Evolutionary conservation across 1,140 invertebrate genomes (phyloP).

Genomic region (Trinorchestia longiramus): DNA sequence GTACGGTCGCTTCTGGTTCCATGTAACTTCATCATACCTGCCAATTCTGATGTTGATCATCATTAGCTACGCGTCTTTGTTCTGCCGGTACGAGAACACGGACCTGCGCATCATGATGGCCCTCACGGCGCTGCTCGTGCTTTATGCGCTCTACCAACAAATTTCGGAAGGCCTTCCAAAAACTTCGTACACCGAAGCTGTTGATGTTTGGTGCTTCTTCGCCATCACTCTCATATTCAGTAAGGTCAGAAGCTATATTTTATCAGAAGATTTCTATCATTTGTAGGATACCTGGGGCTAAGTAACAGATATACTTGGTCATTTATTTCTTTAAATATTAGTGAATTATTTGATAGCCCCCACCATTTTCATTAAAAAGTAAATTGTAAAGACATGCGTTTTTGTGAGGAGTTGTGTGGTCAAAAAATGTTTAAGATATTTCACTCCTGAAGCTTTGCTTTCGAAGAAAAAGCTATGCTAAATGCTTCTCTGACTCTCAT

Average conservation of each 20-base stretch:
- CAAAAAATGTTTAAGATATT: too few relatives aligned
- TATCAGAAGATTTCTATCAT: not conserved
- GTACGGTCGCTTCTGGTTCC: conserved; percentile 28
- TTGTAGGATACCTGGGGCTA: not conserved
- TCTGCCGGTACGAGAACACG: conserved; percentile 31
- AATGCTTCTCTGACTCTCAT: too few relatives aligned
- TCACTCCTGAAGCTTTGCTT: too few relatives aligned
- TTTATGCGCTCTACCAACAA: conserved; percentile 56
- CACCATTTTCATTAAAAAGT: too few relatives aligned
- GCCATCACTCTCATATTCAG: conserved; percentile 48
- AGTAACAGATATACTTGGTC: not conserved
- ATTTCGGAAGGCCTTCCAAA: conserved; percentile 43
- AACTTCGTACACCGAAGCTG: conserved; percentile 55
- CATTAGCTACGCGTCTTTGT: conserved; percentile 54
- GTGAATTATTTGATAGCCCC: too few relatives aligned
- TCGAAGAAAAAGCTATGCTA: too few relatives aligned
- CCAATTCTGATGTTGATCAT: conserved; percentile 54
- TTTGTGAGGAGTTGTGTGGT: too few relatives aligned
- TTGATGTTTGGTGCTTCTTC: conserved; percentile 57
- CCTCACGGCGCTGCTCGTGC: conserved; percentile 37
- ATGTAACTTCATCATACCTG: conserved; percentile 31
- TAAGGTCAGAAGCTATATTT: not conserved
- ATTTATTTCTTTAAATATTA: too few relatives aligned
- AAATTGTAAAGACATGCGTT: too few relatives aligned
- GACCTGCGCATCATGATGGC: conserved; percentile 55